Percentiles rank a stretch among this genome's conserved stretches.
Conservation (phyloP, 2,888 invertebrate genomes). For the Drosophila cognata region DNA sequence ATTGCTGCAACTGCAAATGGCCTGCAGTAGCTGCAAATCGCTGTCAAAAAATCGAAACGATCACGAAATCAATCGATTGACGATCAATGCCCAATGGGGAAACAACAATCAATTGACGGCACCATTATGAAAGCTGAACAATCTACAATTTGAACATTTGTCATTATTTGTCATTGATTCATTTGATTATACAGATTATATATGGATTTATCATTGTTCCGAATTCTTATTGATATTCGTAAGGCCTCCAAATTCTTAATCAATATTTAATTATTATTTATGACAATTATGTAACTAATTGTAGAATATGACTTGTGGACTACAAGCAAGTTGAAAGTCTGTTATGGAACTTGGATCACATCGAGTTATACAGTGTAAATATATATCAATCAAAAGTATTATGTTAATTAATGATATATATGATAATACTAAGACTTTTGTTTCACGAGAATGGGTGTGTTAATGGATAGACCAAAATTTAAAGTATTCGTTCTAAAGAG, state of each 20-base stretch:
- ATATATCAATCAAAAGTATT: background rate
- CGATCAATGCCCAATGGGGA: conserved; percentile 10
- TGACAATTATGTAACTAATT: background rate
- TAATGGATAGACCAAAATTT: background rate
- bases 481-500: background rate
- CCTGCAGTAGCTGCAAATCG: conserved; percentile 16
- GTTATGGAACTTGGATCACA: background rate
- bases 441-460: background rate
- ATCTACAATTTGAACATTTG: background rate
- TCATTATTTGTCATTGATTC: background rate
- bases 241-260: background rate
- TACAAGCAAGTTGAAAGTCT: background rate
- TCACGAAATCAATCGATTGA: conserved; percentile 38
- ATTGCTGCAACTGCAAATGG: conserved; percentile 31
- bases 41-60: conserved; percentile 26
- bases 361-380: background rate
- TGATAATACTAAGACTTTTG: background rate
- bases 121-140: conserved; percentile 14
- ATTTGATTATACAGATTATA: background rate
- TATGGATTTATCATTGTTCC: background rate
- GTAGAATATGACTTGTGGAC: background rate
- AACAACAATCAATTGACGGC: conserved; percentile 25
- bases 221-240: background rate
- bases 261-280: background rate
- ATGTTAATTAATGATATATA: background rate